Conservation (phyloP, 2,113 vertebrate genomes). For the Eleginops maclovinus region DNA sequence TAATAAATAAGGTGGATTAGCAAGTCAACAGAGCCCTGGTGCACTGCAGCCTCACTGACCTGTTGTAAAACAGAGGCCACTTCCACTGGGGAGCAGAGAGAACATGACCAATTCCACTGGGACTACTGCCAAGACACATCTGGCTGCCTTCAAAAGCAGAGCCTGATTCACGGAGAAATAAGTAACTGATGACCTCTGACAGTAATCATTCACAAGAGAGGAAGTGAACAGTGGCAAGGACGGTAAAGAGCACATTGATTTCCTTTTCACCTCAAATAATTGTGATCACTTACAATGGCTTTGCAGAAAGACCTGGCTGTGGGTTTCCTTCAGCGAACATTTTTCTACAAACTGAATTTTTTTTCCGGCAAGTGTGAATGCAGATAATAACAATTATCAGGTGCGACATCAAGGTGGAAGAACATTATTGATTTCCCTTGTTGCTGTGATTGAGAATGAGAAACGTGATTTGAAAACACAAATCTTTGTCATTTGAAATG, state of each 20-base stretch:
- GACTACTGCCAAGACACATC: conserved; percentile 8
- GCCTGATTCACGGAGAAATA: conserved; percentile 34
- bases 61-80: not conserved
- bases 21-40: not conserved
- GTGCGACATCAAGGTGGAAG: not conserved
- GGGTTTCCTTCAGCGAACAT: not conserved
- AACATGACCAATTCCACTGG: conserved; percentile 1
- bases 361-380: not conserved
- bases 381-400: not conserved
- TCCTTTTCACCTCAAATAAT: conserved; percentile 1
- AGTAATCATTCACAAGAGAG: conserved; percentile 14
- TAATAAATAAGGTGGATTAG: conserved; percentile 15
- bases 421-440: conserved; percentile 9
- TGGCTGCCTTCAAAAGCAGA: conserved; percentile 28
- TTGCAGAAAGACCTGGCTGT: not conserved
- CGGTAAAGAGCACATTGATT: not conserved
- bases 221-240: not conserved
- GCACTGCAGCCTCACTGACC: conserved; percentile 10
- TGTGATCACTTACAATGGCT: not conserved
- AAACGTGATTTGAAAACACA: conserved; percentile 22
- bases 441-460: conserved; percentile 7
- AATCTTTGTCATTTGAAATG: conserved; percentile 6
- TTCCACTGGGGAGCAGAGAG: conserved; percentile 4
- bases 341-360: not conserved
- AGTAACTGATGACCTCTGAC: conserved; percentile 35